These are phyloP conservation scores for Carpatolechia fugitivella DNA, from an alignment of 2,888 invertebrate genomes.

Conservation along the genomic window DNA sequence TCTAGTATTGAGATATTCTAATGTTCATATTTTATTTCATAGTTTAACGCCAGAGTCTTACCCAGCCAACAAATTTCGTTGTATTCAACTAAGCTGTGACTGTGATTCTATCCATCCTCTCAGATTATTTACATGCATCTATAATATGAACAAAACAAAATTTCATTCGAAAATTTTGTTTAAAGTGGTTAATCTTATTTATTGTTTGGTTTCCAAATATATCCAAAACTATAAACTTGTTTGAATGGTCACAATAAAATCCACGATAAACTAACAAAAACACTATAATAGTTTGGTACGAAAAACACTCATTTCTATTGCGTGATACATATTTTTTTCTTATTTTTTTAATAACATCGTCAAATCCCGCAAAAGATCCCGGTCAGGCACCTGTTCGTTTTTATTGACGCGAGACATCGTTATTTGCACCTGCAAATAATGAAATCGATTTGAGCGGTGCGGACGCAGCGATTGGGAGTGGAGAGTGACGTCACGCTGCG, in stretches of 20 bases:
- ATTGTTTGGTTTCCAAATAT: neutral
- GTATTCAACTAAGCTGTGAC: too few relatives aligned
- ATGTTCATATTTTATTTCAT: too few relatives aligned
- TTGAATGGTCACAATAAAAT: neutral
- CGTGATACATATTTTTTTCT: slow-evolving; percentile 29
- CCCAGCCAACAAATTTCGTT: too few relatives aligned
- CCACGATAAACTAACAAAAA: too few relatives aligned
- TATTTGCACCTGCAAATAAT: slow-evolving; percentile 73
- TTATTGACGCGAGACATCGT: slow-evolving; percentile 45
- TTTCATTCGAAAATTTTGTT: too few relatives aligned
- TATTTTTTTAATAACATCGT: slow-evolving; percentile 50
- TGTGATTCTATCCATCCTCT: too few relatives aligned
- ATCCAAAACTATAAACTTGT: neutral
- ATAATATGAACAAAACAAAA: too few relatives aligned
- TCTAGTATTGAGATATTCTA: too few relatives aligned
- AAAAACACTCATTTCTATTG: too few relatives aligned
- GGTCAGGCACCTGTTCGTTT: slow-evolving; percentile 46
- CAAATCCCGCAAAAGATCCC: slow-evolving; percentile 30
- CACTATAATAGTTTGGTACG: too few relatives aligned
- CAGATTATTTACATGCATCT: too few relatives aligned
- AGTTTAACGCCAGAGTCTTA: too few relatives aligned
- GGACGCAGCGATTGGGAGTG: slow-evolving; percentile 34
- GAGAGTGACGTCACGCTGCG: slow-evolving; percentile 57
- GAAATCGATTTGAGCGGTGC: slow-evolving; percentile 59
- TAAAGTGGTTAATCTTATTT: neutral